Conservation (phyloP, 1,140 invertebrate species). For the Drosophila equinoxialis region DNA sequence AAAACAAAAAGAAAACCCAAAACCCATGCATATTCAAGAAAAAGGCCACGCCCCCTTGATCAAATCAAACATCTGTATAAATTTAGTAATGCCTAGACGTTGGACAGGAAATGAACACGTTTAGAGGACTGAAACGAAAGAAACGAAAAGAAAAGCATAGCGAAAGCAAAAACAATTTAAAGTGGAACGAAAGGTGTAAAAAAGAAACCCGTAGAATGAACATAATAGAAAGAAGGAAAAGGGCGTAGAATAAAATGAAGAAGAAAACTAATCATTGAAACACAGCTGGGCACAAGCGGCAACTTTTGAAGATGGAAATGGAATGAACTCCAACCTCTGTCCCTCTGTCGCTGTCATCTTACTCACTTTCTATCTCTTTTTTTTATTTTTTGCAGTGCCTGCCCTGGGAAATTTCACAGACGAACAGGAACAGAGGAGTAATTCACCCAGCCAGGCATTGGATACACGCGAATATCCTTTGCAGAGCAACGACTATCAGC, state of each 20-base stretch:
- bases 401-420: slow-evolving; percentile 89
- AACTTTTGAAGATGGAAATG: slow-evolving; percentile 55
- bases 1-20: not conserved
- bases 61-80: slow-evolving; percentile 58
- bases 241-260: not conserved
- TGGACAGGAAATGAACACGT: slow-evolving; percentile 64
- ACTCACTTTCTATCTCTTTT: slow-evolving; percentile 14
- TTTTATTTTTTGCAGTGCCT: slow-evolving; percentile 84
- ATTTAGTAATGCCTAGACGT: slow-evolving; percentile 49
- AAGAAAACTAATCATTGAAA: slow-evolving; percentile 61
- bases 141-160: slow-evolving; percentile 49
- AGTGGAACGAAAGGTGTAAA: slow-evolving; percentile 64
- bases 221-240: slow-evolving; percentile 2
- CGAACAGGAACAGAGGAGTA: slow-evolving; percentile 83
- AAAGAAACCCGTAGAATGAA: slow-evolving; percentile 3
- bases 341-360: slow-evolving; percentile 1
- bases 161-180: slow-evolving; percentile 68
- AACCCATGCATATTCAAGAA: slow-evolving; percentile 45
- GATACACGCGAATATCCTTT: slow-evolving; percentile 86
- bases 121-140: slow-evolving; percentile 27
- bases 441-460: slow-evolving; percentile 47
- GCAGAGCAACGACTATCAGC: slow-evolving; percentile 88
- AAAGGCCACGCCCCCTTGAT: slow-evolving; percentile 14
- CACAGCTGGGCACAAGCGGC: slow-evolving; percentile 60
- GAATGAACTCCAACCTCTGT: slow-evolving; percentile 31